Conservation (phyloP, 2,113 vertebrate species). For the Solea solea region DNA sequence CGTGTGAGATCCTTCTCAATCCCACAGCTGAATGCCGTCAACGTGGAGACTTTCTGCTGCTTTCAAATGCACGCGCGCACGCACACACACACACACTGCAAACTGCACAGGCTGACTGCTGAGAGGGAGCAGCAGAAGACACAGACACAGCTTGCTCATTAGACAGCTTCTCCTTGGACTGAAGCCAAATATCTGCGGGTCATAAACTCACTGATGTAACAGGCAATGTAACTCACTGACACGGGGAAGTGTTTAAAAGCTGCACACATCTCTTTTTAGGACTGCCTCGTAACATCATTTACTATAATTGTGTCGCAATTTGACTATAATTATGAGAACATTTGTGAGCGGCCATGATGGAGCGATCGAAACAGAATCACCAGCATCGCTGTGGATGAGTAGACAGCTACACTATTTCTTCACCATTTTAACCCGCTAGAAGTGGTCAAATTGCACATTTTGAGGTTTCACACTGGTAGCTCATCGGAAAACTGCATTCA, state of each 20-base stretch:
- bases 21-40: slow-evolving; percentile 66
- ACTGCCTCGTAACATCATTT: slow-evolving; percentile 29
- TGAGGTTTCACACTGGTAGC: too few species aligned
- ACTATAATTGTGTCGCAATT: slow-evolving; percentile 23
- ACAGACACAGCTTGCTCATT: slow-evolving; percentile 78
- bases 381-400: neutral
- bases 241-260: slow-evolving; percentile 51
- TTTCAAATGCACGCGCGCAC: slow-evolving; percentile 11
- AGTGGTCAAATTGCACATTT: too few species aligned
- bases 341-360: slow-evolving; percentile 1
- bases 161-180: slow-evolving; percentile 73
- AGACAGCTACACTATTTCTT: too few species aligned
- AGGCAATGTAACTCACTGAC: slow-evolving; percentile 56
- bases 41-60: slow-evolving; percentile 43
- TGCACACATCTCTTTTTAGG: slow-evolving; percentile 40
- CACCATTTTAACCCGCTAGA: neutral
- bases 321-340: slow-evolving; percentile 11
- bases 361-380: neutral
- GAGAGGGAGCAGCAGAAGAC: slow-evolving; percentile 65
- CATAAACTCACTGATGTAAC: slow-evolving; percentile 72
- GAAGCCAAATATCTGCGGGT: slow-evolving; percentile 75
- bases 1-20: slow-evolving; percentile 50
- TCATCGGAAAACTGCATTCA: too few species aligned
- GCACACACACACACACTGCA: slow-evolving; percentile 20
- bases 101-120: slow-evolving; percentile 61